These are phyloP conservation scores for Henicopernis longicauda DNA, from an alignment of 2,113 vertebrate genomes.

Conservation along the genomic window DNA sequence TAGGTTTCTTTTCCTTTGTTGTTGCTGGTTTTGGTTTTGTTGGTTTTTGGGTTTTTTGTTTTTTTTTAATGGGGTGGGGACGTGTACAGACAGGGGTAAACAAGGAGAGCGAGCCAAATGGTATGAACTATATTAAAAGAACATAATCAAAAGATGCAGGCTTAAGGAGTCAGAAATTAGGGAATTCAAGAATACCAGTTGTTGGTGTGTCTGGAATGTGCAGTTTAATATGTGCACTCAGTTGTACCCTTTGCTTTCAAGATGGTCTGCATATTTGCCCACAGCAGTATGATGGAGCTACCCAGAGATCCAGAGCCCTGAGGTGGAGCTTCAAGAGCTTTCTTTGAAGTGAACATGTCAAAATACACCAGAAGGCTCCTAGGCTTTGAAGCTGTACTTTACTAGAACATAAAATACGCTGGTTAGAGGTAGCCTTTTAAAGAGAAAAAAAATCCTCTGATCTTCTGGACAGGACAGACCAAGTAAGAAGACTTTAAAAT, in stretches of 20 bases:
- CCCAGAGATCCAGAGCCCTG: background rate
- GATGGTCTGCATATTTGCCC: background rate
- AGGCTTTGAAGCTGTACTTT: slow-evolving; percentile 12
- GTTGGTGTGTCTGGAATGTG: background rate
- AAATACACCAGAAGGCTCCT: background rate
- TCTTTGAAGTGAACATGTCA: background rate
- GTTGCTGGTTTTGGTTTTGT: too few relatives aligned
- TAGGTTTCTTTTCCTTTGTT: background rate
- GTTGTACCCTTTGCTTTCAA: background rate
- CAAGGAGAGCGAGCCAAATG: background rate
- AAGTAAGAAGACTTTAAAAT: background rate
- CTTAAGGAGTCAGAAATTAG: background rate
- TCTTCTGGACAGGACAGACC: background rate
- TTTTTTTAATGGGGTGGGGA: background rate
- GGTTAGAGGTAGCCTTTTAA: background rate
- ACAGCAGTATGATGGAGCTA: background rate
- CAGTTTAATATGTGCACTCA: background rate
- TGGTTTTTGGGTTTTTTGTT: background rate
- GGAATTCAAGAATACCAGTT: background rate
- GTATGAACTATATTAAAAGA: background rate
- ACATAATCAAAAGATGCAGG: background rate
- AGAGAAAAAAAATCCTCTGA: background rate
- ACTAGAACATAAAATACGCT: background rate
- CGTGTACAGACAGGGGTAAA: accelerated
- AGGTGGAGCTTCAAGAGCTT: background rate